phyloP scores from a whole-genome alignment of 2,797 vertebrate species.

The Clarias platycephalus region DNA sequence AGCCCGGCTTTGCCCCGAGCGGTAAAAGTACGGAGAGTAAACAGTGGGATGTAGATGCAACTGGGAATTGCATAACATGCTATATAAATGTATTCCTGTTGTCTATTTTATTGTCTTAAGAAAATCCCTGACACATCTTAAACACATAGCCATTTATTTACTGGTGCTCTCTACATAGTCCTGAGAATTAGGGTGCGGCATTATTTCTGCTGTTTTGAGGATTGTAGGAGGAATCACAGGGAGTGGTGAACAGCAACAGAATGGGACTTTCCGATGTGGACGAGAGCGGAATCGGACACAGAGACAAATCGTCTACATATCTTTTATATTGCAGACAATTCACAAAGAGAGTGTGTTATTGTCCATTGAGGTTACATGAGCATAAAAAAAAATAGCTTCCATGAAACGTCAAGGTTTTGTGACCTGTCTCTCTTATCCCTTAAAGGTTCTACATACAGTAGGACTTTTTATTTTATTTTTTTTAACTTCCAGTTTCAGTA shows the following conservation, averaged over 20 bases:
- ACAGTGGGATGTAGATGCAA: not conserved
- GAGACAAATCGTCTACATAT: not conserved
- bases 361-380: not conserved
- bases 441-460: not conserved
- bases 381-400: not conserved
- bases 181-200: not conserved
- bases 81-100: not conserved
- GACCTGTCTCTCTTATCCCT: not conserved
- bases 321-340: not conserved
- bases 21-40: not conserved
- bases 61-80: conserved; percentile 7
- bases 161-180: not conserved
- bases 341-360: not conserved
- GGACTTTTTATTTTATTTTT: not conserved
- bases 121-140: not conserved
- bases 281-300: not conserved
- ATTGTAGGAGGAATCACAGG: not conserved
- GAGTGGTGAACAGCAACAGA: conserved; percentile 1
- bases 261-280: not conserved
- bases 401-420: not conserved
- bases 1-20: conserved; percentile 32
- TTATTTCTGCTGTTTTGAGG: not conserved
- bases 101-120: not conserved
- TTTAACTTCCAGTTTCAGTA: not conserved
- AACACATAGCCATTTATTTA: not conserved